Conservation (phyloP, 2,113 vertebrate species). For the Etheostoma spectabile region DNA sequence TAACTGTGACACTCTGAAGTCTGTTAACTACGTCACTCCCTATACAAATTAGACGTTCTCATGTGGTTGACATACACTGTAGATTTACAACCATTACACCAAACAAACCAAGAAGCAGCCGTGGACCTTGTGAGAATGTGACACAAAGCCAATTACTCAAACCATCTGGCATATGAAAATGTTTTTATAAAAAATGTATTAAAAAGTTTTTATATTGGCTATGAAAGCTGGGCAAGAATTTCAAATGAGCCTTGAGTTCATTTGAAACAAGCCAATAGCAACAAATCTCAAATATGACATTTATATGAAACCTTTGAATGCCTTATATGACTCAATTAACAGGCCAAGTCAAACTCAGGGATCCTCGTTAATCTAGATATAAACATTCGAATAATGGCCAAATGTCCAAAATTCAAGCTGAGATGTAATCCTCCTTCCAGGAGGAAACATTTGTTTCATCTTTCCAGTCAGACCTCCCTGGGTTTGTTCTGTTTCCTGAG, state of each 20-base stretch:
- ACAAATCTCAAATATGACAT: not conserved
- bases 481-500: slow-evolving; percentile 30
- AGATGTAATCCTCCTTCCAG: not conserved
- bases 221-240: not conserved
- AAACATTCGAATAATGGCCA: not conserved
- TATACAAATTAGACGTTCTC: slow-evolving; percentile 4
- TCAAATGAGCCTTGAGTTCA: not conserved
- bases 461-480: slow-evolving; percentile 33
- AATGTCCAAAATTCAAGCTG: not conserved
- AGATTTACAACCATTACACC: not conserved
- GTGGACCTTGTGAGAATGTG: not conserved
- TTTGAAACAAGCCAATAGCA: not conserved
- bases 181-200: no score
- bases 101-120: slow-evolving; percentile 1
- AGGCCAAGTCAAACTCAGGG: not conserved
- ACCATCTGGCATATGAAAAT: not conserved
- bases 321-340: not conserved
- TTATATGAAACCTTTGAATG: not conserved
- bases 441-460: slow-evolving; percentile 25
- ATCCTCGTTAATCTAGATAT: not conserved
- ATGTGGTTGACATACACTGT: slow-evolving; percentile 25
- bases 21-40: slow-evolving; percentile 35
- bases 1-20: slow-evolving; percentile 16
- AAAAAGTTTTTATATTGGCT: not conserved
- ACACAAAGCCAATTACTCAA: not conserved